phyloP scores from a whole-genome alignment of 1,140 invertebrate genomes.

The Parapsyche elsis region DNA sequence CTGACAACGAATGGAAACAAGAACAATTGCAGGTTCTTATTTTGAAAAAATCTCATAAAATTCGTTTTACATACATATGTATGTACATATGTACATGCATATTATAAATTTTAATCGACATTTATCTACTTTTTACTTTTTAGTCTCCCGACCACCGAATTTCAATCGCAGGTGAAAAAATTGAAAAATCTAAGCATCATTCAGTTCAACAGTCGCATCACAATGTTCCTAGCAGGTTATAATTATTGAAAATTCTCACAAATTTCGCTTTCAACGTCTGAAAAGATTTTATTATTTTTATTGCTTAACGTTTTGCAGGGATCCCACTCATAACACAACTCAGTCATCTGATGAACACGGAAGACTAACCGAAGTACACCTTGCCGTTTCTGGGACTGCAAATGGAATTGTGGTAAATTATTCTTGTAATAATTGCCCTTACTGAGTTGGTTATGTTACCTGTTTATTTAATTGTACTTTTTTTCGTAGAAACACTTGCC shows the following conservation, averaged over 20 bases:
- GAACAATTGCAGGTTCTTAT: conserved; percentile 69
- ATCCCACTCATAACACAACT: conserved; percentile 53
- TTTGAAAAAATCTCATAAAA: conserved; percentile 15
- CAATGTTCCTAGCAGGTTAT: conserved; percentile 55
- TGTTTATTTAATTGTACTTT: neutral
- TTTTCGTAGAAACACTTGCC: conserved; percentile 53
- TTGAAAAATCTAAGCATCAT: conserved; percentile 52
- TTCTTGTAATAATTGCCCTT: neutral
- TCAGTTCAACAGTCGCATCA: conserved; percentile 59
- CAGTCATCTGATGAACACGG: conserved; percentile 55
- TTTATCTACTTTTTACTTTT: neutral
- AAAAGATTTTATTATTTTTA: conserved; percentile 31
- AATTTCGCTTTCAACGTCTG: neutral
- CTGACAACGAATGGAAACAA: conserved; percentile 92
- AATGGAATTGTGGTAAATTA: conserved; percentile 51
- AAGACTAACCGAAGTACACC: conserved; percentile 51
- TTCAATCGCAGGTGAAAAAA: conserved; percentile 54
- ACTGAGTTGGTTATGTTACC: too few relatives aligned
- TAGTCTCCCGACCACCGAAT: conserved; percentile 63
- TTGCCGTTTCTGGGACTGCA: conserved; percentile 41
- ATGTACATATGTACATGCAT: neutral
- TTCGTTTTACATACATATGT: neutral
- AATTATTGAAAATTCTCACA: conserved; percentile 3
- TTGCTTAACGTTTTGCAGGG: conserved; percentile 31
- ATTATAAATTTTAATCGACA: neutral